A percentile compares a stretch with the other conserved stretches of the same genome.
Evolutionary conservation across 2,797 vertebrate genomes (phyloP).

Genomic region (Sciaenops ocellatus): DNA sequence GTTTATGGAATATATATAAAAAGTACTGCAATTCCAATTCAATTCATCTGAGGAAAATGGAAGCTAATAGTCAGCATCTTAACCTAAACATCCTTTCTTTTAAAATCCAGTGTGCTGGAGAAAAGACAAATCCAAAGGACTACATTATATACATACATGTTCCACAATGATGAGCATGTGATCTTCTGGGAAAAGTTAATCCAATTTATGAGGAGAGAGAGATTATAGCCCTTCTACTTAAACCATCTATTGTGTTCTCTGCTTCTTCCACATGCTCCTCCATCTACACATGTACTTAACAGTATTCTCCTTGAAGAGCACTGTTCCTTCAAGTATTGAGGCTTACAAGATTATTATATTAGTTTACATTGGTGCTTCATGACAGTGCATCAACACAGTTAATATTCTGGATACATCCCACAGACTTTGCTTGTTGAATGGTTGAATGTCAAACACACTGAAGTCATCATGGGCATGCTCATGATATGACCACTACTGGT

Average conservation of each 20-base stretch:
- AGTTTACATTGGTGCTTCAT: conserved; percentile 27
- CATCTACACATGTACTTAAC: conserved; percentile 17
- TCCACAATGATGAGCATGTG: conserved; percentile 4
- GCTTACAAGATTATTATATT: conserved; percentile 44
- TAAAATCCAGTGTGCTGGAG: background rate
- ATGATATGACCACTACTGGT: background rate
- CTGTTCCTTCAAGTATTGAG: conserved; percentile 14
- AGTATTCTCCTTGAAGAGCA: conserved; percentile 26
- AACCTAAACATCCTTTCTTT: background rate
- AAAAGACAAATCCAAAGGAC: background rate
- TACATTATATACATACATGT: background rate
- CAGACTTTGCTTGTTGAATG: background rate
- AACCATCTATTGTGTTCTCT: conserved; percentile 32
- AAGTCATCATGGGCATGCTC: conserved; percentile 3
- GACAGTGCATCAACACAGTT: conserved; percentile 18
- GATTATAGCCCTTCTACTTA: conserved; percentile 43
- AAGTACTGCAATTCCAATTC: background rate
- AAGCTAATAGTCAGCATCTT: background rate
- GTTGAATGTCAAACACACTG: background rate
- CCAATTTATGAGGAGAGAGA: conserved; percentile 35
- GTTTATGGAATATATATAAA: background rate
- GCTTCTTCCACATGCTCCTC: conserved; percentile 18
- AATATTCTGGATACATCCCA: conserved; percentile 19
- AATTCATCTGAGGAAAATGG: background rate
- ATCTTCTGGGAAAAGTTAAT: conserved; percentile 37